These are phyloP conservation scores for Rhamnusium bicolor DNA, from an alignment of 2,888 invertebrate species.

Conservation along the genomic window DNA sequence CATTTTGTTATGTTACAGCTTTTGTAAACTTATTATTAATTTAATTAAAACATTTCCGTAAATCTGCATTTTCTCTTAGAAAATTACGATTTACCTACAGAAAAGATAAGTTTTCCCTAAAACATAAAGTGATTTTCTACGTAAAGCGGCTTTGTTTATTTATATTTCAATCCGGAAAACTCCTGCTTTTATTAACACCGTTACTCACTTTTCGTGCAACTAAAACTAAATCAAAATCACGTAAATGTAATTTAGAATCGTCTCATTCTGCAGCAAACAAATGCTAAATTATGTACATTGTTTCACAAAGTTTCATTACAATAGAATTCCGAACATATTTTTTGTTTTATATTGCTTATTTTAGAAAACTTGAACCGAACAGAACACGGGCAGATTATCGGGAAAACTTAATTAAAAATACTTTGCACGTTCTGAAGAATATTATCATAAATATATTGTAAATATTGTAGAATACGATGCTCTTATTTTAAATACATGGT, in stretches of 20 bases:
- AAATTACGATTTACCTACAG: not conserved
- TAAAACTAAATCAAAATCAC: slow-evolving; percentile 9
- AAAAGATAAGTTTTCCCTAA: not conserved
- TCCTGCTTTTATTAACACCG: not conserved
- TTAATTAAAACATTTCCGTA: not conserved
- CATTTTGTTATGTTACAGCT: not conserved
- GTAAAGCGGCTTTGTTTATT: not conserved
- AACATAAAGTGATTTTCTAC: not conserved
- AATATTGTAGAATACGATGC: not conserved
- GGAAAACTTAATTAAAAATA: slow-evolving; percentile 8
- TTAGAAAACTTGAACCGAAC: not conserved
- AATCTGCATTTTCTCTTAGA: not conserved
- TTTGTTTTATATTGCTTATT: slow-evolving; percentile 3
- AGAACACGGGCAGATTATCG: not conserved
- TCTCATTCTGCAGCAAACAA: not conserved
- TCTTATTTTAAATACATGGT: no score
- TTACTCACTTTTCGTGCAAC: not conserved
- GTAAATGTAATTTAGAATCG: not conserved
- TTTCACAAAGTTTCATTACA: slow-evolving; percentile 13
- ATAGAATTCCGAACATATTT: slow-evolving; percentile 8
- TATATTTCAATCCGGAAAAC: not conserved
- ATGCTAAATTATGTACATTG: slow-evolving; percentile 4
- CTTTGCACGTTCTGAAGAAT: not conserved
- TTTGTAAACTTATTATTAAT: not conserved
- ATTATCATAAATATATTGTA: not conserved